Evolutionary conservation across 2,797 vertebrate species (phyloP), one percentile per base, ranked within the genome.

Genomic region (Crocidura indochinensis): DNA sequence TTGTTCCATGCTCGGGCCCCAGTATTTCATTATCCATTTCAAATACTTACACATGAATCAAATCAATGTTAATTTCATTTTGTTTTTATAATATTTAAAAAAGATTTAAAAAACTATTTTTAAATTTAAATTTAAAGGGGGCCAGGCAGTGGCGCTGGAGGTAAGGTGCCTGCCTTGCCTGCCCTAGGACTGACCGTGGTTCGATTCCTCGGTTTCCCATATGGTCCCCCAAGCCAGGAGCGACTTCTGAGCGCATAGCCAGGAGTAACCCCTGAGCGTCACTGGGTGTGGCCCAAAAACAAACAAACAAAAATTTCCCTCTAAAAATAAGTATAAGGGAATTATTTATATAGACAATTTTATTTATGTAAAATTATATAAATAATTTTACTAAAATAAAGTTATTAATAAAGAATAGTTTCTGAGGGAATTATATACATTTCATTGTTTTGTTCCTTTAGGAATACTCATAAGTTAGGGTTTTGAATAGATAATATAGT

Each of bases 341-440:
- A 94, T 84, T 82, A 74, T 53, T 67, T 4, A 69, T 53, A 53
- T 0, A 92, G 8, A 60, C 14, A 38, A 38, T 38, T 38, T 38
- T 38, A 38, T 38, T 38, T 38, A 38, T 38, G 5, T 38, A 38
- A 38, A 38, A 2, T 5, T 38, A 38, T 6, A 31, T 67, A 38
- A 88, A 88, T 47, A 84, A 56, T 87, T 92, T 91, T 74, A 91
- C 2, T 67, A 24, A 94, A 49, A 73, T 11, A 91, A 95, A 83
- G 12, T 0, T 71, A 82, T 89, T 87, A 20, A 75, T 82, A 88
- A 91, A 83, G 84, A 2, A 91, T 0, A 71, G 38, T 29, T 87
- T 85, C 68, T 74, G 56, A 74, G 12, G 46, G 10, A 82, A 60
- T 20, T 17, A 20, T 84, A 91, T 69, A 71, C 79, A 84, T 71